Conservation (phyloP, 2,113 vertebrate genomes). For the Sarotherodon lohbergeri region DNA sequence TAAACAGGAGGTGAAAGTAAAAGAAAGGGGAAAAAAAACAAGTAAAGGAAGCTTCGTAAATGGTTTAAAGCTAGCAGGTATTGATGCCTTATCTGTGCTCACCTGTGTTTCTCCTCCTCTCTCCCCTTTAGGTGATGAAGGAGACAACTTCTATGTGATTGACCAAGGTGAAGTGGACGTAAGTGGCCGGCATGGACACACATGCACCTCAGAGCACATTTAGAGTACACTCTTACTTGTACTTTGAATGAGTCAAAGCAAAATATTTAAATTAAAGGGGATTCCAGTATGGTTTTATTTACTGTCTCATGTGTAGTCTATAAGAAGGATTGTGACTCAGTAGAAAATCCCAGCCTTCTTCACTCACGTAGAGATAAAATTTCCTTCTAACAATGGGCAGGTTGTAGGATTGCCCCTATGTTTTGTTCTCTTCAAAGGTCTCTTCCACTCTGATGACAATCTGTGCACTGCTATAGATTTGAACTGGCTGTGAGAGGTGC, state of each 20-base stretch:
- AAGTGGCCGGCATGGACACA: conserved; percentile 63
- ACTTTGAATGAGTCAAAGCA: background rate
- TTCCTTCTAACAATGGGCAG: conserved; percentile 32
- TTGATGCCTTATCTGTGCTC: background rate
- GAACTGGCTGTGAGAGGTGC: background rate
- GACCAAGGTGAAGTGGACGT: conserved; percentile 98
- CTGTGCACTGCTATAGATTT: conserved; percentile 29
- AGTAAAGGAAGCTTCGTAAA: background rate
- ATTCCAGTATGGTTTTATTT: background rate
- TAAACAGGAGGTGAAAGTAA: background rate
- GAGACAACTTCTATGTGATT: conserved; percentile 97
- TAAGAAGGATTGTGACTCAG: background rate
- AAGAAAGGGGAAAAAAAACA: background rate
- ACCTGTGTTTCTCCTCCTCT: background rate
- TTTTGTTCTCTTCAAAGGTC: conserved; percentile 43
- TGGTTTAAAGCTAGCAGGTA: background rate
- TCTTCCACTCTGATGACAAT: conserved; percentile 59
- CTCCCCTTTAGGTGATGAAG: conserved; percentile 85
- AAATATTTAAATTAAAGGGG: background rate
- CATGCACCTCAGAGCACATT: background rate
- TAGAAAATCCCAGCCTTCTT: background rate
- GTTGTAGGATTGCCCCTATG: conserved; percentile 38
- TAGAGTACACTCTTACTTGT: background rate
- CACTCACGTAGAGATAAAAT: conserved; percentile 21
- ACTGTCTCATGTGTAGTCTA: background rate